A percentile compares a stretch with the other conserved stretches of the same genome.
Evolutionary conservation across 1,140 invertebrate genomes (phyloP).

Genomic region (Oncopeltus fasciatus): DNA sequence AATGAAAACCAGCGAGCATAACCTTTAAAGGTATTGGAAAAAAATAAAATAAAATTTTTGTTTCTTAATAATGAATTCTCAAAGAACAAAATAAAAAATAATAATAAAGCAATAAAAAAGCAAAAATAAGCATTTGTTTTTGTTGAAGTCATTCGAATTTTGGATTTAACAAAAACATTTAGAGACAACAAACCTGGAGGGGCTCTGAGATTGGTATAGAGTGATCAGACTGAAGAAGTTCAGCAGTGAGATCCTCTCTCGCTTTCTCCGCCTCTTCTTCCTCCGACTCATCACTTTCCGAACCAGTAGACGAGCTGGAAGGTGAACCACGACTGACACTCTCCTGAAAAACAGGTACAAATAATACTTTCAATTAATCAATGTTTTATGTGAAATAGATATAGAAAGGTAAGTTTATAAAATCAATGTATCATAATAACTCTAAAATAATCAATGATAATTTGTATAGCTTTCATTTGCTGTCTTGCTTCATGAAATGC

Average conservation of each 20-base stretch:
- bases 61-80: not conserved
- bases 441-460: too few relatives aligned
- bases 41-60: not conserved
- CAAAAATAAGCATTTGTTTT: not conserved
- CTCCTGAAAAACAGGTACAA: too few relatives aligned
- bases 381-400: too few relatives aligned
- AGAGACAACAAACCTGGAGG: conserved; percentile 22
- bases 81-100: not conserved
- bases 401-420: too few relatives aligned
- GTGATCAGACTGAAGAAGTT: conserved; percentile 20
- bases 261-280: conserved; percentile 21
- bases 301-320: not conserved
- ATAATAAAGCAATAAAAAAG: not conserved
- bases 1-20: not conserved
- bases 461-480: too few relatives aligned
- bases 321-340: too few relatives aligned
- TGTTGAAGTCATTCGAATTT: not conserved
- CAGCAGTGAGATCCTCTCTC: conserved; percentile 22
- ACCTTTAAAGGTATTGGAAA: not conserved
- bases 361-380: too few relatives aligned
- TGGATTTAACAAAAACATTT: not conserved
- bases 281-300: conserved; percentile 17
- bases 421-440: too few relatives aligned
- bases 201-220: conserved; percentile 23
- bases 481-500: too few relatives aligned